Evolutionary conservation across 2,888 invertebrate species (phyloP).

Genomic region (Pandemis corylana): DNA sequence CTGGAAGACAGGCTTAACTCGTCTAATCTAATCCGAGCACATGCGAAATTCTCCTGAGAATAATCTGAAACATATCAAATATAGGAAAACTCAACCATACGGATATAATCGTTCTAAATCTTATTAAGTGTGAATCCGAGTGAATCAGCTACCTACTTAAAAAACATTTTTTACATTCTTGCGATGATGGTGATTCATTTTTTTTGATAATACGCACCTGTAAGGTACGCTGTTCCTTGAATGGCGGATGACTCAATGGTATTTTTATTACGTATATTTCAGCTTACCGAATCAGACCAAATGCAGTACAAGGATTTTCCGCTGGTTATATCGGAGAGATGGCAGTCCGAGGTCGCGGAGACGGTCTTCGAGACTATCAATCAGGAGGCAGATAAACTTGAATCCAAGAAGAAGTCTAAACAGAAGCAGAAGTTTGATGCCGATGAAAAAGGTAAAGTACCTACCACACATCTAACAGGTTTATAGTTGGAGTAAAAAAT

Average conservation of each 20-base stretch:
- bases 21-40: not conserved
- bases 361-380: slow-evolving; percentile 99
- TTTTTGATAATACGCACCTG: slow-evolving; percentile 1
- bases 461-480: not conserved
- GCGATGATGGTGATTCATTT: not conserved
- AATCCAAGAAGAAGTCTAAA: slow-evolving; percentile 96
- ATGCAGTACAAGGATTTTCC: slow-evolving; percentile 99
- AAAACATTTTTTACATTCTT: not conserved
- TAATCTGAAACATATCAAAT: not conserved
- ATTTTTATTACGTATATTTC: slow-evolving; percentile 43
- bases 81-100: not conserved
- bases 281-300: slow-evolving; percentile 98
- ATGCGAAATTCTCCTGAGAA: not conserved
- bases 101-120: not conserved
- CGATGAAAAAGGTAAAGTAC: slow-evolving; percentile 93
- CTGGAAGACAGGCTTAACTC: not conserved
- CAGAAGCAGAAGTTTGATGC: slow-evolving; percentile 97
- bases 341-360: slow-evolving; percentile 99
- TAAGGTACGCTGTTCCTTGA: not conserved
- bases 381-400: slow-evolving; percentile 97
- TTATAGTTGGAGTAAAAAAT: not conserved
- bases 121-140: not conserved
- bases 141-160: not conserved
- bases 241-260: slow-evolving; percentile 1
- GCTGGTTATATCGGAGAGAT: slow-evolving; percentile 98